phyloP scores from a whole-genome alignment of 2,888 invertebrate genomes.

The Dynastes maya region DNA sequence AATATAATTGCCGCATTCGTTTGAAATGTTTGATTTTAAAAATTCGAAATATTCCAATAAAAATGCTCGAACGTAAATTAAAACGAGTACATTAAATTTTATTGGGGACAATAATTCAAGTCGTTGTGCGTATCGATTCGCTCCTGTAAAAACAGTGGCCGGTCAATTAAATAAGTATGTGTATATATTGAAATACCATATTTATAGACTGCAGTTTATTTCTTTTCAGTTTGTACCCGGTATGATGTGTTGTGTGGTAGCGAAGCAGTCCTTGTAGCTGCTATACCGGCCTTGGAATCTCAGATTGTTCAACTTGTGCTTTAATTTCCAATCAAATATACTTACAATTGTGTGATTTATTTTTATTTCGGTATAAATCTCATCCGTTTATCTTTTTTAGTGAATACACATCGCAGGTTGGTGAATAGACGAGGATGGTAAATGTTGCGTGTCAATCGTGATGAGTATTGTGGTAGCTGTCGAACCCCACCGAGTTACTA shows the following conservation, averaged over 20 bases:
- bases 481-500: slow-evolving; percentile 49
- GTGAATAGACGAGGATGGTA: slow-evolving; percentile 49
- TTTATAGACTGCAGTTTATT: slow-evolving; percentile 53
- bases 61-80: slow-evolving; percentile 50
- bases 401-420: slow-evolving; percentile 39
- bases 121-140: slow-evolving; percentile 46
- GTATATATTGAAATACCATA: slow-evolving; percentile 51
- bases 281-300: slow-evolving; percentile 48
- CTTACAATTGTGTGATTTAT: slow-evolving; percentile 48
- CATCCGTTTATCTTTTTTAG: slow-evolving; percentile 46
- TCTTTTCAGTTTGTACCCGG: slow-evolving; percentile 37
- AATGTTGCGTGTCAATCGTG: slow-evolving; percentile 51
- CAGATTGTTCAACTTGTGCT: slow-evolving; percentile 50
- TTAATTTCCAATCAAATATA: slow-evolving; percentile 49
- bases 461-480: slow-evolving; percentile 50
- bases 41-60: slow-evolving; percentile 49
- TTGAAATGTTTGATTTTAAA: slow-evolving; percentile 46
- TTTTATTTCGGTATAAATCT: slow-evolving; percentile 49
- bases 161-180: slow-evolving; percentile 54
- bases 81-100: slow-evolving; percentile 51
- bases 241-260: slow-evolving; percentile 11
- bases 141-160: slow-evolving; percentile 49
- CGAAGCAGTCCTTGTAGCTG: slow-evolving; percentile 4
- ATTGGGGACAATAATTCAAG: slow-evolving; percentile 49
- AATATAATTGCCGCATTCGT: slow-evolving; percentile 44